Conservation (phyloP, 2,888 invertebrate species). For the Amaurobius ferox region DNA sequence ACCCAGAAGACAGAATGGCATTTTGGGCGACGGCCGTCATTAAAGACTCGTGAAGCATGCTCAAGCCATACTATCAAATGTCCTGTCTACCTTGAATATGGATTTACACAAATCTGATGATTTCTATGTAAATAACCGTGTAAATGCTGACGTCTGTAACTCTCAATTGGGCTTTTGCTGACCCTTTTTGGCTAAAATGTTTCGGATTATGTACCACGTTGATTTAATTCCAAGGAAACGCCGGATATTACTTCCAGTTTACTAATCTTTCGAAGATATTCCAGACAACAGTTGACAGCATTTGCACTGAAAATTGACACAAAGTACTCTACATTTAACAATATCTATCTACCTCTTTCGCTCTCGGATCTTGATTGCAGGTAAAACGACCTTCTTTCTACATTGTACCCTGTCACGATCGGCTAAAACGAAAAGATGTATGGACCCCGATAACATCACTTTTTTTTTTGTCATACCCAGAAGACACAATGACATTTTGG, state of each 20-base stretch:
- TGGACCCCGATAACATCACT: neutral
- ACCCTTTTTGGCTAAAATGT: too few species aligned
- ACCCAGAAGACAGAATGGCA: neutral
- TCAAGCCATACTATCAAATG: neutral
- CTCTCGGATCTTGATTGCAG: too few species aligned
- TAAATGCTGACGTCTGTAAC: neutral
- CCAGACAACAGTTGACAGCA: too few species aligned
- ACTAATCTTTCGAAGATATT: too few species aligned
- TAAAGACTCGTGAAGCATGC: conserved; percentile 1
- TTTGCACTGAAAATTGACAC: too few species aligned
- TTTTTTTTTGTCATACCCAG: neutral
- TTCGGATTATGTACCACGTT: too few species aligned
- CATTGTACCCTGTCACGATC: too few species aligned
- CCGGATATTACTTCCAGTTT: too few species aligned
- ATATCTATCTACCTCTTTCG: too few species aligned
- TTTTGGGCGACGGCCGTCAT: conserved; percentile 3
- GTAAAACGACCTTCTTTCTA: too few species aligned
- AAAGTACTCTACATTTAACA: too few species aligned
- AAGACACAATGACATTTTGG: conserved; percentile 11
- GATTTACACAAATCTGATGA: neutral
- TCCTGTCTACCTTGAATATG: neutral
- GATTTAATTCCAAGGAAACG: too few species aligned
- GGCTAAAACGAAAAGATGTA: neutral
- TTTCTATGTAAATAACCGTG: conserved; percentile 9
- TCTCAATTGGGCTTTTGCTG: neutral